Evolutionary conservation across 1,140 invertebrate species (phyloP).

Genomic region (Hylyphantes graminicola): DNA sequence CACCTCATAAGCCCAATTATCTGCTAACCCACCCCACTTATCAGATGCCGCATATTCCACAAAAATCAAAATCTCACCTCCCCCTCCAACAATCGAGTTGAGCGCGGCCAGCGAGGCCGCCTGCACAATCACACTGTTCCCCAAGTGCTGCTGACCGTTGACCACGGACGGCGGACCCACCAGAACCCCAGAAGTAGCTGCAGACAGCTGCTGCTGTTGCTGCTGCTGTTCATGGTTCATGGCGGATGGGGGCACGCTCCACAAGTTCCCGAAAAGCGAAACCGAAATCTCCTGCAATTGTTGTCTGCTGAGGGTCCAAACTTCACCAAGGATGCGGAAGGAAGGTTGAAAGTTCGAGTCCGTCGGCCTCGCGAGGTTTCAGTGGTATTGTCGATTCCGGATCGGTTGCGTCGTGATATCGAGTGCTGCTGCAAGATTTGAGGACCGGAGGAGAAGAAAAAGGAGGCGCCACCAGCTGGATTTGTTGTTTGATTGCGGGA

Average conservation of each 20-base stretch:
- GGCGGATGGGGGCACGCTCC: not conserved
- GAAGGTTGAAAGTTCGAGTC: constrained; percentile 37
- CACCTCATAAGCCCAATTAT: too few relatives aligned
- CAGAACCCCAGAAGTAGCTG: constrained; percentile 18
- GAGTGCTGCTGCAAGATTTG: not conserved
- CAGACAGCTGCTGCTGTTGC: constrained; percentile 22
- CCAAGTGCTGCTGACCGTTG: constrained; percentile 16
- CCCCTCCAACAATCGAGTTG: constrained; percentile 29
- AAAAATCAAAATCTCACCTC: constrained; percentile 46
- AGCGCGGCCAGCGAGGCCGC: constrained; percentile 36
- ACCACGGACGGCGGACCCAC: constrained; percentile 28
- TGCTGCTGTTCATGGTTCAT: constrained; percentile 39
- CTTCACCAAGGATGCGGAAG: constrained; percentile 14
- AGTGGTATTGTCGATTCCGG: not conserved
- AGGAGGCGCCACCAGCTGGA: constrained; percentile 42
- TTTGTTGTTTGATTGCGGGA: not conserved
- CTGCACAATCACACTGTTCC: constrained; percentile 52
- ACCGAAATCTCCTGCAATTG: constrained; percentile 7
- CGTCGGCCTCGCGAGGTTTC: not conserved
- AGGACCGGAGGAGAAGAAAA: not conserved
- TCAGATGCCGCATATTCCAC: not conserved
- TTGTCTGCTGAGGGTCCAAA: constrained; percentile 30
- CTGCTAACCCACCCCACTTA: too few relatives aligned
- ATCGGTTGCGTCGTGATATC: constrained; percentile 7
- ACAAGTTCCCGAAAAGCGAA: constrained; percentile 16